These are phyloP conservation scores for Diphyllodes magnificus DNA, from an alignment of 2,113 vertebrate species.

Conservation along the genomic window DNA sequence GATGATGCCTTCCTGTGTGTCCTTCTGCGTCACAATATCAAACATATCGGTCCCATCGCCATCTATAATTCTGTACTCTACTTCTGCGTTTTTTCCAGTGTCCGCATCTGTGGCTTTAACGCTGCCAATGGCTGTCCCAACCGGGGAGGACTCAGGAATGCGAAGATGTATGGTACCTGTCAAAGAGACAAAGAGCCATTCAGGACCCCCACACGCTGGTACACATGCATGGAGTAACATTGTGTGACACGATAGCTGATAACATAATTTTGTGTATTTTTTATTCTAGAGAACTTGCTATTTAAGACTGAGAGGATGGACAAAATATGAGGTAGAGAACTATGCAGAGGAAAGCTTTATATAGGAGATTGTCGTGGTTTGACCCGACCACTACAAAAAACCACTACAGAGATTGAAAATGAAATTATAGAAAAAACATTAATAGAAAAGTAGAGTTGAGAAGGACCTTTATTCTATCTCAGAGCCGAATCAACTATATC, in stretches of 20 bases:
- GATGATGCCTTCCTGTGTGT: conserved; percentile 79
- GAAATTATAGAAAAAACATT: background rate
- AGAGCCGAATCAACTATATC: background rate
- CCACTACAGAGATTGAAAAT: background rate
- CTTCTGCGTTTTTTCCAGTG: conserved; percentile 79
- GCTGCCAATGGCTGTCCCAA: conserved; percentile 75
- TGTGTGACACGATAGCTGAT: background rate
- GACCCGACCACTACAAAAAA: too few species aligned
- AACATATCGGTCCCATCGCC: conserved; percentile 80
- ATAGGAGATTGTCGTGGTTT: background rate
- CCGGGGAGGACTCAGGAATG: conserved; percentile 73
- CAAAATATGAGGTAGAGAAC: background rate
- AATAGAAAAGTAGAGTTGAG: background rate
- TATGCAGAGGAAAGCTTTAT: background rate
- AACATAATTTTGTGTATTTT: background rate
- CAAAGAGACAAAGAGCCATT: conserved; percentile 18
- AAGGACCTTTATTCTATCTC: background rate
- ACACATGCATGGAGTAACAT: background rate
- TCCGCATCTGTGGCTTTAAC: conserved; percentile 80
- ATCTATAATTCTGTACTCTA: conserved; percentile 78
- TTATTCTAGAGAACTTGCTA: background rate
- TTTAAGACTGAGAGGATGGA: background rate
- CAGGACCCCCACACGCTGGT: background rate
- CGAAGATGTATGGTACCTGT: conserved; percentile 76
- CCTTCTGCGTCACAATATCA: conserved; percentile 75